Evolutionary conservation across 2,888 invertebrate species (phyloP).

Genomic region (Plagodis pulveraria): DNA sequence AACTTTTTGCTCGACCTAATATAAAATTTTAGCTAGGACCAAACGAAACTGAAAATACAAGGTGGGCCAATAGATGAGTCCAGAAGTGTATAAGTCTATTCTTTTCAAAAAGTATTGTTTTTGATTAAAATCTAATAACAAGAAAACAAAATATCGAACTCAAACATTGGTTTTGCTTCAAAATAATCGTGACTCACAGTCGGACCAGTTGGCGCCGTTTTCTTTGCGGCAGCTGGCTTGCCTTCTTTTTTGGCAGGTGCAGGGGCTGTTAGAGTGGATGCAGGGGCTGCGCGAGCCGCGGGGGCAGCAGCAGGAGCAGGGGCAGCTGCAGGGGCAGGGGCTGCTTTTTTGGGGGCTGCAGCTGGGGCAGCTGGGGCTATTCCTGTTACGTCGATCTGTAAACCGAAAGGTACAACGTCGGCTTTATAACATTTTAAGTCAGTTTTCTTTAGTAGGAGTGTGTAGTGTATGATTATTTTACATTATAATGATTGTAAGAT

Average conservation of each 20-base stretch:
- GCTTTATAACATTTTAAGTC: neutral
- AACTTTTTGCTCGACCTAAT: too few species aligned
- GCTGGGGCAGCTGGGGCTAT: slow-evolving; percentile 70
- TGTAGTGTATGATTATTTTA: too few species aligned
- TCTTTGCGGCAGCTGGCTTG: slow-evolving; percentile 44
- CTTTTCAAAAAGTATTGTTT: too few species aligned
- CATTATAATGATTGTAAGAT: too few species aligned
- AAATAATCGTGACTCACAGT: slow-evolving; percentile 10
- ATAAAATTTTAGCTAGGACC: too few species aligned
- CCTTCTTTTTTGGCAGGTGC: slow-evolving; percentile 86
- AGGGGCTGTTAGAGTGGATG: slow-evolving; percentile 76
- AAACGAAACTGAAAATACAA: too few species aligned
- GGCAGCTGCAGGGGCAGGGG: slow-evolving; percentile 58
- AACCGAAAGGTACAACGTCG: neutral
- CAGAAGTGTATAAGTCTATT: too few species aligned
- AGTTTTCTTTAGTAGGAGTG: too few species aligned
- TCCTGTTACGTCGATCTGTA: slow-evolving; percentile 70
- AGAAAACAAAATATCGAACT: too few species aligned
- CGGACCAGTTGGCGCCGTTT: slow-evolving; percentile 18
- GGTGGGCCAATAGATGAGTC: too few species aligned
- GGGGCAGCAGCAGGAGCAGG: slow-evolving; percentile 64
- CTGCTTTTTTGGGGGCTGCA: slow-evolving; percentile 54
- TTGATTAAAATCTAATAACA: too few species aligned
- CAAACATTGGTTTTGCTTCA: too few species aligned
- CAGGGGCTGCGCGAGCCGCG: slow-evolving; percentile 67